These are phyloP conservation scores for Hydrophis major DNA, from an alignment of 2,797 vertebrate species.

Conservation along the genomic window DNA sequence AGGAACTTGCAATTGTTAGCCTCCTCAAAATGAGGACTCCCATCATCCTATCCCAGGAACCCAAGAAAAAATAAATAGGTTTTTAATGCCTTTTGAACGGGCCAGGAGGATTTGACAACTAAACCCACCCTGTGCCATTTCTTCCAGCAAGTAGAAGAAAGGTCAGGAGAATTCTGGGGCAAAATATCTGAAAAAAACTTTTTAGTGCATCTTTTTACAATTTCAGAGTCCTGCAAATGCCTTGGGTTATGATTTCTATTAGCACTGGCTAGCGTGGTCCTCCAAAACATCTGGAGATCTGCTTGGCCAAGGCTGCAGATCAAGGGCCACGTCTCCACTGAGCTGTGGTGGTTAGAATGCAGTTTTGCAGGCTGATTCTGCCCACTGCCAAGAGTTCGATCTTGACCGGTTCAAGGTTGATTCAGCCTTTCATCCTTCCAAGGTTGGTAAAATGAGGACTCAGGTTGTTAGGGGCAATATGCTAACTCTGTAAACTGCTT, in stretches of 20 bases:
- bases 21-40: not conserved
- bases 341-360: too few relatives aligned
- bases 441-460: too few relatives aligned
- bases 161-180: not conserved
- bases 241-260: not conserved
- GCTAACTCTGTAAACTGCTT: too few relatives aligned
- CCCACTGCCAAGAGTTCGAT: too few relatives aligned
- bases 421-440: too few relatives aligned
- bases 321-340: not conserved
- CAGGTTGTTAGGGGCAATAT: too few relatives aligned
- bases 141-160: not conserved
- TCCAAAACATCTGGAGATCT: not conserved
- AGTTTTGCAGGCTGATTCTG: too few relatives aligned
- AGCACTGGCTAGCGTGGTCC: not conserved
- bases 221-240: not conserved
- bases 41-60: not conserved
- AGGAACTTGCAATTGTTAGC: not conserved
- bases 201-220: not conserved
- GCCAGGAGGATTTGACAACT: not conserved
- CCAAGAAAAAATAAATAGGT: not conserved
- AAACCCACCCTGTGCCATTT: not conserved
- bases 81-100: not conserved
- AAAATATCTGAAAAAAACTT: not conserved
- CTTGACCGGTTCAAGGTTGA: too few relatives aligned
- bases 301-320: not conserved